phyloP scores from a whole-genome alignment of 2,113 vertebrate genomes.

The Vimba vimba region DNA sequence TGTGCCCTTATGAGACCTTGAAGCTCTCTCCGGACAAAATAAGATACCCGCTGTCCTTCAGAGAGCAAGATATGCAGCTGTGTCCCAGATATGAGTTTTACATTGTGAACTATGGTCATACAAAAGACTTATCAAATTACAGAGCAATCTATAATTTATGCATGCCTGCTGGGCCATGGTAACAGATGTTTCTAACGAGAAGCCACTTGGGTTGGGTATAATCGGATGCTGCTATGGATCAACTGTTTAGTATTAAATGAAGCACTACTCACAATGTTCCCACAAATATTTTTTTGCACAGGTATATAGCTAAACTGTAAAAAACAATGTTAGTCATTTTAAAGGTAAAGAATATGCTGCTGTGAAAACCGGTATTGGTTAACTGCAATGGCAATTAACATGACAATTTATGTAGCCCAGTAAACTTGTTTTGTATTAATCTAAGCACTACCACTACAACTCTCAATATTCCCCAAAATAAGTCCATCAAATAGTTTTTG shows the following conservation, averaged over 20 bases:
- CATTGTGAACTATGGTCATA: background rate
- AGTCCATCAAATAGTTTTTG: no score
- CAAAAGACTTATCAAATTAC: background rate
- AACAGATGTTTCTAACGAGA: background rate
- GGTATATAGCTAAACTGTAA: no score
- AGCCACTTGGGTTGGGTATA: background rate
- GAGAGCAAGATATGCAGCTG: background rate
- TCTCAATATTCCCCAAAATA: no score
- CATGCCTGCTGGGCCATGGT: no score
- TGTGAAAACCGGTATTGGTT: background rate
- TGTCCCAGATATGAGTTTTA: conserved; percentile 6
- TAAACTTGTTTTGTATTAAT: no score
- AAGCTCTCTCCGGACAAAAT: background rate
- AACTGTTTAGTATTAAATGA: background rate
- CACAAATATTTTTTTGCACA: no score
- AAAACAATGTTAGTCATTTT: background rate
- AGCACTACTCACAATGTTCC: background rate
- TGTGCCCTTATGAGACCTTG: background rate
- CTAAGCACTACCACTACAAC: no score
- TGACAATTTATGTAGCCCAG: no score
- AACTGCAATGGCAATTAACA: no score
- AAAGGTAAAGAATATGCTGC: background rate
- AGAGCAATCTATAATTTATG: background rate
- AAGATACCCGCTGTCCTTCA: conserved; percentile 19
- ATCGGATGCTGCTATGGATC: background rate